Conservation (phyloP, 2,888 invertebrate species). For the Merodon equestris region DNA sequence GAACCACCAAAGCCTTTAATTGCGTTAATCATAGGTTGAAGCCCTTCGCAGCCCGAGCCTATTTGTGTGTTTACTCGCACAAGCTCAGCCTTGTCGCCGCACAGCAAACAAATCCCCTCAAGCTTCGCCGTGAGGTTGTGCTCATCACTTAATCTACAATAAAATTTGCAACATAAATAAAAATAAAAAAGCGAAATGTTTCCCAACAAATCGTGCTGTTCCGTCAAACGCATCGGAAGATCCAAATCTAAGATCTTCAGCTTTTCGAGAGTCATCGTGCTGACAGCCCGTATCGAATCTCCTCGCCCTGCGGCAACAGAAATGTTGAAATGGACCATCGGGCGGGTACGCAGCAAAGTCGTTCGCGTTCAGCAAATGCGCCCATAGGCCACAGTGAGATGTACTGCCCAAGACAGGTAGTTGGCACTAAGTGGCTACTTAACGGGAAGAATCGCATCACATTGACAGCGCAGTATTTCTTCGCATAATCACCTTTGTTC, state of each 20-base stretch:
- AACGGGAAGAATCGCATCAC: slow-evolving; percentile 50
- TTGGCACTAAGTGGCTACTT: slow-evolving; percentile 54
- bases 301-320: slow-evolving; percentile 26
- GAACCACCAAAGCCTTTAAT: no score
- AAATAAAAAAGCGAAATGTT: slow-evolving; percentile 35
- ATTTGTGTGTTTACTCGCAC: no score
- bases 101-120: no score
- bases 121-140: not conserved
- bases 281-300: not conserved
- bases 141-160: slow-evolving; percentile 31
- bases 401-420: slow-evolving; percentile 55
- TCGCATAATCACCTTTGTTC: slow-evolving; percentile 48
- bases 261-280: not conserved
- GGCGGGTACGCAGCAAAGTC: slow-evolving; percentile 11
- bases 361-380: not conserved
- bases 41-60: no score
- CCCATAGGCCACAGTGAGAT: slow-evolving; percentile 46
- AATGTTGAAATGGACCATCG: slow-evolving; percentile 55
- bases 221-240: slow-evolving; percentile 25
- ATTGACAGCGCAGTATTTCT: slow-evolving; percentile 44
- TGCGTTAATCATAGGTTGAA: no score
- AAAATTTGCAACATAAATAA: slow-evolving; percentile 49
- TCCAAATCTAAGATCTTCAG: slow-evolving; percentile 29
- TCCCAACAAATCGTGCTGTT: slow-evolving; percentile 48
- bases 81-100: no score